Evolutionary conservation across 2,113 vertebrate species (phyloP), one percentile per base, ranked within the genome.

Genomic region (Epinephelus cyanopodus): DNA sequence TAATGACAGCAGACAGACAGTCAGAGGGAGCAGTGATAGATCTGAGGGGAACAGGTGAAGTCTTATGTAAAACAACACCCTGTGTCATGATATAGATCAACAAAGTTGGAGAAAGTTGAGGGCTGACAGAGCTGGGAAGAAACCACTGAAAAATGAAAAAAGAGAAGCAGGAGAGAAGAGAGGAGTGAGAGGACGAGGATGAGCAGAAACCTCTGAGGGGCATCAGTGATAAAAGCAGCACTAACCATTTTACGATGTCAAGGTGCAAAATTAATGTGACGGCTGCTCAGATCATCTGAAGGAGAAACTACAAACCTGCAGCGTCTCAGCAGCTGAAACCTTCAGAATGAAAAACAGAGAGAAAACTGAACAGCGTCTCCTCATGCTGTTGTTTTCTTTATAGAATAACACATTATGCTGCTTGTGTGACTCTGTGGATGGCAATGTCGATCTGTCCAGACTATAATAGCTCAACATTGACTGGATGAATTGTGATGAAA

Each of bases 221-320:
- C 23, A 3, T 48, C 39, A 33, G 60, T 15, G 52, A 80, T 80
- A 48, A 73, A 65, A 73, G 13, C 60, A 64, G 13, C 50, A 37
- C 12, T 3, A 65, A 73, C 14, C 14, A 11, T 37, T 80, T 80
- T 27, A 80, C 11, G 2, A 27, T 39, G 77, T 33, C 23, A 13
- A 50, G 60, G 61, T 48, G 25, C 42, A 73, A 50, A 81, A 58
- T 23, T 6, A 67, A 39, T 25, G 42, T 21, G 45, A 57, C 14
- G 33, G 52, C 52, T 56, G 67, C 67, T 70, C 68, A 19, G 10
- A 79, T 70, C 66, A 25, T 10, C 29, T 42, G 63, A 27, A 61
- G 29, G 65, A 79, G 39, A 72, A 64, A 64, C 66, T 17, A 15
- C 23, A 60, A n/a, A 72, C 58, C 52, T 33, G 37, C 62, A 39